A percentile compares a stretch with the other conserved stretches of the same genome.
phyloP scores from a whole-genome alignment of 2,797 vertebrate genomes.

The Pelodytes ibericus region DNA sequence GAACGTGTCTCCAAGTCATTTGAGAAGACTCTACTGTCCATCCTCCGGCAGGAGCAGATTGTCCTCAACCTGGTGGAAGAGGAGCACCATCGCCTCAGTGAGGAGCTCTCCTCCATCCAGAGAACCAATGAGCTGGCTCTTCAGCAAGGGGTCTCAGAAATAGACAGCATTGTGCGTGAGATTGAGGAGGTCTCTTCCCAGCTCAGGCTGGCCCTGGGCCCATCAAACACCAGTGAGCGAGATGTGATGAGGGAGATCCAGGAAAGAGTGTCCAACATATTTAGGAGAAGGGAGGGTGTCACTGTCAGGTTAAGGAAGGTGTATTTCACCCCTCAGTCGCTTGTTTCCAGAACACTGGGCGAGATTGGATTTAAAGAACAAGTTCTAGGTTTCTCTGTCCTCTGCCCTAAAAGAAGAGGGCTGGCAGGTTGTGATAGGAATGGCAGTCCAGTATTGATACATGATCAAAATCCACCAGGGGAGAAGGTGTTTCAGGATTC shows the following conservation, averaged over 20 bases:
- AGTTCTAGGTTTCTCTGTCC: constrained; percentile 26
- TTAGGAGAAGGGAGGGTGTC: constrained; percentile 20
- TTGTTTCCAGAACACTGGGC: not conserved
- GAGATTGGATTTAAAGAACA: constrained; percentile 33
- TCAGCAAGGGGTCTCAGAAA: constrained; percentile 25
- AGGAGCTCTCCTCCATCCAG: constrained; percentile 28
- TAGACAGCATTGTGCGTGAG: constrained; percentile 37
- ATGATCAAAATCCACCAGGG: constrained; percentile 41
- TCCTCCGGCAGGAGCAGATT: constrained; percentile 32
- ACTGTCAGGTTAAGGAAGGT: constrained; percentile 31
- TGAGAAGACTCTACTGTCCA: constrained; percentile 37
- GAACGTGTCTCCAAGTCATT: constrained; percentile 33
- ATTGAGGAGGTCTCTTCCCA: constrained; percentile 32
- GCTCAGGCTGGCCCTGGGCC: constrained; percentile 23
- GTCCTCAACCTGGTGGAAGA: constrained; percentile 36
- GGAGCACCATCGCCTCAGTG: constrained; percentile 16
- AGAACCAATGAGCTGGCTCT: constrained; percentile 20
- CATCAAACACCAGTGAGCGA: constrained; percentile 7
- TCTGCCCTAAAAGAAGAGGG: not conserved
- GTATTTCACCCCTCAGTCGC: constrained; percentile 13
- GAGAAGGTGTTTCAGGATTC: not conserved
- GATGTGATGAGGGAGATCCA: constrained; percentile 14
- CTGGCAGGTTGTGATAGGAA: not conserved
- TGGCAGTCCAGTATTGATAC: not conserved
- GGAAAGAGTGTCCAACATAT: constrained; percentile 18